Base-by-base conservation (phyloP, 2,888 invertebrate species). In the Lithodes maja region DNA sequence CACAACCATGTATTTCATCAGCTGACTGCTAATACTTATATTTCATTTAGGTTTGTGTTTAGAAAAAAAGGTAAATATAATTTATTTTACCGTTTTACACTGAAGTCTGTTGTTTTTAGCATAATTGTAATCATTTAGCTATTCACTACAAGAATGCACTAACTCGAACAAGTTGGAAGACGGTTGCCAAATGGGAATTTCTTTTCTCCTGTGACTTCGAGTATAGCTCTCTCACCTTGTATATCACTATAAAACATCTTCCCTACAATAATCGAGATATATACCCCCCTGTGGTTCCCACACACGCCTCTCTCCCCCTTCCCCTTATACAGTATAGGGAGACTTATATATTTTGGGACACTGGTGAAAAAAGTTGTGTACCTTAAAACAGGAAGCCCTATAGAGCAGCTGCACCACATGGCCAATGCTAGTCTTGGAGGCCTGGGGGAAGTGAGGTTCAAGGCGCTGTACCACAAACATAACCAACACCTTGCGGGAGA, bases 331-430 rank as follows among this genome's bases (percentile, higher is more conserved):
- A n/a, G n/a, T n/a, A n/a, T 5, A 53, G 55, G 3, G 3, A 82
- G 15, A 15, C 68, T 82, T 33, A 61, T 50, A 12, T 68, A 9
- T 81, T n/a, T n/a, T n/a, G n/a, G n/a, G n/a, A n/a, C n/a, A n/a
- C n/a, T n/a, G n/a, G n/a, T n/a, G n/a, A n/a, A n/a, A n/a, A n/a
- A n/a, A 81, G 12, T 3, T n/a, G 33, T 9, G 17, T 53, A 97
- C 99, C 95, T 98, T 99, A 94, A 99, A 99, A 94, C 99, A 99
- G 91, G 99, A 99, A 82, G 99, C 99, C 92, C 99, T 95, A 94
- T 99, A 99, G 53, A 99, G 95, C 84, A 99, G 95, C 94, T 99
- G 99, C 86, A 99, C 99, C 78, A 99, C 99, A 94, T 99, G 99
- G 12, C 99, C 99, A 93, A 99, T 99, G 93, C 98, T 98, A 55